Evolutionary conservation across 2,113 vertebrate species (phyloP), one percentile per base, ranked within the genome.

Genomic region (Phycodurus eques): DNA sequence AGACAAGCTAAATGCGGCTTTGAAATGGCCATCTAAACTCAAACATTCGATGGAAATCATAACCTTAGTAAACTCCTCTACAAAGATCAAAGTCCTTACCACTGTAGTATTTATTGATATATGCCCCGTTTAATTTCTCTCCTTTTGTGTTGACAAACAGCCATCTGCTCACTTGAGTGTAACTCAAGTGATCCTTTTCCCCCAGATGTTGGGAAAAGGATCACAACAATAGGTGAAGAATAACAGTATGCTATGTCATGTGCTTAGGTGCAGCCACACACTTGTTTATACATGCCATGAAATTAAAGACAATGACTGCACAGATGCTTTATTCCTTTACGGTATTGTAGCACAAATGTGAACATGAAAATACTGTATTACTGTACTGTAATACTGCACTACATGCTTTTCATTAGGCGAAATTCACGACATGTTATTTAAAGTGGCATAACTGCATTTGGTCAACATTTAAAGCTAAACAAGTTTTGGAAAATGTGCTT

Each of bases 161-260:
- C 80, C 76, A 83, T 86, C 82, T 81, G 78, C 76, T 76, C 79
- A 65, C 10, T 22, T 44, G 33, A 79, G 57, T 75, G 67, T 75
- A 53, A 53, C n/a, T n/a, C n/a, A n/a, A n/a, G n/a, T n/a, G n/a
- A n/a, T n/a, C n/a, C n/a, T n/a, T n/a, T n/a, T n/a, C n/a, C n/a
- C n/a, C n/a, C n/a, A n/a, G n/a, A n/a, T n/a, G n/a, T n/a, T n/a
- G 76, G 69, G 80, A 82, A 73, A 68, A 75, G 64, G 79, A 68
- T 80, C 73, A 44, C 54, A 85, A 82, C 79, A 83, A 85, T 78
- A 74, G 79, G 73, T 83, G 77, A 80, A 61, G 42, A 75, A 73
- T n/a, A 33, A 44, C 60, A 84, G 78, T 65, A 73, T 56, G 71
- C 76, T 80, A 78, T 79, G 35, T 80, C 54, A 53, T 68, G 68